phyloP scores from a whole-genome alignment of 2,113 vertebrate genomes.

The Ondatra zibethicus region DNA sequence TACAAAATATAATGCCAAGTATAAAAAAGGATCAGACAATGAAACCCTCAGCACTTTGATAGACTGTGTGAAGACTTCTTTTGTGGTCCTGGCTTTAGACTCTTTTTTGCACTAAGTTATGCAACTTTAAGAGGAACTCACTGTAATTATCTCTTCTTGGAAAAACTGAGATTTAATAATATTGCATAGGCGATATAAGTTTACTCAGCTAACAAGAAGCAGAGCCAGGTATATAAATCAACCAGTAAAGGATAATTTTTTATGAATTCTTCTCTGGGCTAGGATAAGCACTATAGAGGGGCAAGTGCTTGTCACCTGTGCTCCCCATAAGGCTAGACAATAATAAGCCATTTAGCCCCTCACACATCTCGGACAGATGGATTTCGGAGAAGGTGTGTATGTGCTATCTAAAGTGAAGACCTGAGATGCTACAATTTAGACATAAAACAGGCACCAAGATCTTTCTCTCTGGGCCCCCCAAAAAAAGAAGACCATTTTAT shows the following conservation, averaged over 20 bases:
- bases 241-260: neutral
- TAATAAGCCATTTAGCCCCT: fast-evolving
- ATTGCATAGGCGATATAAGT: neutral
- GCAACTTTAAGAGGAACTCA: neutral
- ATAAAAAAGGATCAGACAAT: neutral
- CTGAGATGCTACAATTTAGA: neutral
- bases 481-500: neutral
- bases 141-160: conserved; percentile 16
- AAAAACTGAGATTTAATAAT: conserved; percentile 18
- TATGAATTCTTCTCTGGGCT: neutral
- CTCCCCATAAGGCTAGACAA: neutral
- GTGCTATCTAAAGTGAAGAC: neutral
- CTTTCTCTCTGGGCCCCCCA: neutral
- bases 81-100: conserved; percentile 10
- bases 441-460: neutral
- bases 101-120: neutral
- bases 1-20: neutral
- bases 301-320: neutral
- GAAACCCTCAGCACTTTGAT: neutral
- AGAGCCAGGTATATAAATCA: neutral
- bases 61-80: neutral
- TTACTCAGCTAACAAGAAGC: neutral
- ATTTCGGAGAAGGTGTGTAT: neutral
- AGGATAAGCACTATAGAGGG: neutral
- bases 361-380: neutral